Base-by-base conservation (phyloP, 2,797 vertebrate species). In the Pampus argenteus region DNA sequence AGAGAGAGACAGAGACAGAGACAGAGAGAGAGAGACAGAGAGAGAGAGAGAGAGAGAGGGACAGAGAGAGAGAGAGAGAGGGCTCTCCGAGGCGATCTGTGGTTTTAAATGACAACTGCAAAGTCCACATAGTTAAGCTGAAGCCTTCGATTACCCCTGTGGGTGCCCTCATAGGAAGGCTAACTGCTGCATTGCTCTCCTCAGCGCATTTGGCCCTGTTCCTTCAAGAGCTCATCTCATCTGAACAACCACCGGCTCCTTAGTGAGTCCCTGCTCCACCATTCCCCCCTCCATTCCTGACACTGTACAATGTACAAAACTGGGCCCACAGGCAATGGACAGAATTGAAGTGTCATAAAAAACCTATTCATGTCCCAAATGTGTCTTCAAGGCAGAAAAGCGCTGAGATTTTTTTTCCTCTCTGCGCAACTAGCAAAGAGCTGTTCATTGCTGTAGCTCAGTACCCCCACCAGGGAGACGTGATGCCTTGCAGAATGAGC, bases 311-410 rank as follows among this genome's bases (percentile, higher is more conserved):
- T 65, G 65, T 71, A 81, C 66, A 81, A 87, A 81, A 61, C 64
- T 25, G 49, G 71, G 79, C 86, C 84, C 81, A 71, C 75, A 66
- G 85, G 87, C 83, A 85, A 73, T 72, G 81, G 84, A 61, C 81
- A 83, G 83, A 89, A 91, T 77, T 88, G 71, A 89, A 91, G 83
- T 83, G 85, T 88, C 85, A 90, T 94, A 91, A 94, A 92, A 93
- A 82, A 63, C 80, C 74, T 78, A 84, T 90, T 87, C 64, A 48
- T 73, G 85, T 93, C 90, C 87, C 89, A 73, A 77, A 88, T 66
- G 82, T 69, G 85, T 91, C 83, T 91, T 90, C 80, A 84, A 86
- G 73, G 82, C 75, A 75, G 74, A 80, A 86, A 44, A 74, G 79
- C 81, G 81, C 71, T 79, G 71, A 66, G 65, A 64, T 84, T 79